Evolutionary conservation across 2,888 invertebrate species (phyloP), one percentile per base, ranked within the genome.

Genomic region (Apamea sordens): DNA sequence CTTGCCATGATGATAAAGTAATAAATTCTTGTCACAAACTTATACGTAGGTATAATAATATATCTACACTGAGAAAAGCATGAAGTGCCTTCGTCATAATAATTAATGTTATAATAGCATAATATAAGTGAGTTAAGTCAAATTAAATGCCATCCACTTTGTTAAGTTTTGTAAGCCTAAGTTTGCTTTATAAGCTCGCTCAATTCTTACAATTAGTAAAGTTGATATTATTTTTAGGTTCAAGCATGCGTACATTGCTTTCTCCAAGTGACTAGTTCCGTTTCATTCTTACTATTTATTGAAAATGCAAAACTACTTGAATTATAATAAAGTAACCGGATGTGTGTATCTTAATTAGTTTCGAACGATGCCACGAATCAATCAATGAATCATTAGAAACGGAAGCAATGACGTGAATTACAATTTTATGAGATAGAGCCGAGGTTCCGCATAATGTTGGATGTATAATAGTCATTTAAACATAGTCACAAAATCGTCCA

Each of bases 121-220:
- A 93, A 90, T 94, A 75, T 97, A 96, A 96, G 96, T 95, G 95
- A 94, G 96, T 96, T 97, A 97, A 97, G 97, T 97, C 96, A 96
- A 95, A 95, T 95, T 95, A 95, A 96, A 97, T 97, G 97, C 97
- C 97, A 97, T 97, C 96, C 96, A 96, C 95, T 96, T 96, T 96
- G 96, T 96, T 97, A 96, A 97, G 96, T 96, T 97, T 96, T 96
- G 93, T 95, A 93, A 94, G 93, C 92, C 91, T 96, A 95, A 96
- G 95, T 94, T 95, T 92, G 95, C 95, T 95, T 93, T 94, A 93
- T 96, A 96, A 96, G 96, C 94, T 96, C 95, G 96, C 96, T 97
- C 96, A 97, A 97, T 95, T 95, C 95, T 95, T 95, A 95, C 94
- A 94, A 92, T 93, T 95, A 95, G 95, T 94, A 92, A 93, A 93